phyloP scores from a whole-genome alignment of 2,113 vertebrate genomes.

The Taxidea taxus region DNA sequence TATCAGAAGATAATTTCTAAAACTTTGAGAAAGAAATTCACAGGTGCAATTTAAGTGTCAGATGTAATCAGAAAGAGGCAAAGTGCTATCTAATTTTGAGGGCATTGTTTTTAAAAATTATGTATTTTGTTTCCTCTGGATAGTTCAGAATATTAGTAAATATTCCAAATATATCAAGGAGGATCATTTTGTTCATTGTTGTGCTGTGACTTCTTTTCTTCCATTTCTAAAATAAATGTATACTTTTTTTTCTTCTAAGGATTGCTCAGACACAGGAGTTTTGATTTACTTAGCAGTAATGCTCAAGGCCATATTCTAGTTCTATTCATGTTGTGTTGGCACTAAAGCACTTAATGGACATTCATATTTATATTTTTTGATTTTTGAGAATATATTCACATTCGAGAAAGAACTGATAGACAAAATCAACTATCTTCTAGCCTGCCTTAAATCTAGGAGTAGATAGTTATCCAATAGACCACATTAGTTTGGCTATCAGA shows the following conservation, averaged over 20 bases:
- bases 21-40: slow-evolving; percentile 12
- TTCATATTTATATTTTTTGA: background rate
- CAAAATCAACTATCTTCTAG: background rate
- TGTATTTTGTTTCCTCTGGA: background rate
- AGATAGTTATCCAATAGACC: background rate
- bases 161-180: background rate
- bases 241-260: background rate
- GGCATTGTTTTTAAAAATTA: background rate
- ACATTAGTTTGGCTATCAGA: background rate
- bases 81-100: background rate
- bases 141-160: background rate
- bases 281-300: slow-evolving; percentile 47
- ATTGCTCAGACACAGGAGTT: background rate
- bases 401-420: background rate
- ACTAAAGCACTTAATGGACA: slow-evolving; percentile 59
- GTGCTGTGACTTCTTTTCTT: background rate
- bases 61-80: background rate
- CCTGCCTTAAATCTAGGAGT: background rate
- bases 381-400: background rate
- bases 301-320: slow-evolving; percentile 45
- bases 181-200: background rate
- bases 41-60: background rate
- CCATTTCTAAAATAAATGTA: background rate
- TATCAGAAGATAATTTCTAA: background rate
- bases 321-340: slow-evolving; percentile 33